phyloP scores from a whole-genome alignment of 2,113 vertebrate species.

The Genyomyrus donnyi region DNA sequence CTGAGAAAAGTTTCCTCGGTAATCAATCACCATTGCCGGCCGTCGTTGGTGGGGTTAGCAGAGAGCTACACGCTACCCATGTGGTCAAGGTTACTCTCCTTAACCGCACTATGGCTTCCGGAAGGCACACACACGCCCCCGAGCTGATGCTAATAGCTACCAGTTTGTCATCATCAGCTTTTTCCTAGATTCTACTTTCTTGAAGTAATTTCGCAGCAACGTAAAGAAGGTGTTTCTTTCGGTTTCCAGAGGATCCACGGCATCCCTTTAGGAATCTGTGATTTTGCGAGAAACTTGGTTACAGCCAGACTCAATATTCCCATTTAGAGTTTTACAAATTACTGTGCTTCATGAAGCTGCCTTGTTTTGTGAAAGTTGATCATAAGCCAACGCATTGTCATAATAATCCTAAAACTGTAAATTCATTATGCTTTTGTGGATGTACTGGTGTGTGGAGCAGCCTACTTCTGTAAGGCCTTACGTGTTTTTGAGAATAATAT shows the following conservation, averaged over 20 bases:
- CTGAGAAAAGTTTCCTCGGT: slow-evolving; percentile 25
- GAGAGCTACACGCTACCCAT: slow-evolving; percentile 22
- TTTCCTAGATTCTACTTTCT: slow-evolving; percentile 26
- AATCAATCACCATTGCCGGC: slow-evolving; percentile 49
- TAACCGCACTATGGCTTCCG: slow-evolving; percentile 50
- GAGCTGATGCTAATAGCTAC: slow-evolving; percentile 51
- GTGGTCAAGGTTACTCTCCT: slow-evolving; percentile 53
- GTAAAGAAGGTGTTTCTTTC: not conserved
- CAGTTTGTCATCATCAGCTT: slow-evolving; percentile 49
- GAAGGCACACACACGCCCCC: slow-evolving; percentile 29
- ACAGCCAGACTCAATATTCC: not conserved
- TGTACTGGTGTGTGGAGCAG: too few species aligned
- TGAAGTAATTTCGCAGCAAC: not conserved
- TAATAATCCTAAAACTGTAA: not conserved
- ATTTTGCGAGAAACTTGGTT: not conserved
- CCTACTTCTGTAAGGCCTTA: not conserved
- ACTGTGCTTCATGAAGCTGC: not conserved
- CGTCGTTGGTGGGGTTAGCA: slow-evolving; percentile 13
- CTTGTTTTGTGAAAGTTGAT: not conserved
- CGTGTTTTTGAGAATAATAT: not conserved
- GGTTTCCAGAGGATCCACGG: not conserved
- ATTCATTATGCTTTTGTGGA: not conserved
- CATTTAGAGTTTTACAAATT: not conserved
- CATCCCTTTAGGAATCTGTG: not conserved
- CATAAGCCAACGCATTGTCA: not conserved